These are phyloP conservation scores for Chalcis sispes DNA, from an alignment of 2,888 invertebrate genomes.

Conservation along the genomic window DNA sequence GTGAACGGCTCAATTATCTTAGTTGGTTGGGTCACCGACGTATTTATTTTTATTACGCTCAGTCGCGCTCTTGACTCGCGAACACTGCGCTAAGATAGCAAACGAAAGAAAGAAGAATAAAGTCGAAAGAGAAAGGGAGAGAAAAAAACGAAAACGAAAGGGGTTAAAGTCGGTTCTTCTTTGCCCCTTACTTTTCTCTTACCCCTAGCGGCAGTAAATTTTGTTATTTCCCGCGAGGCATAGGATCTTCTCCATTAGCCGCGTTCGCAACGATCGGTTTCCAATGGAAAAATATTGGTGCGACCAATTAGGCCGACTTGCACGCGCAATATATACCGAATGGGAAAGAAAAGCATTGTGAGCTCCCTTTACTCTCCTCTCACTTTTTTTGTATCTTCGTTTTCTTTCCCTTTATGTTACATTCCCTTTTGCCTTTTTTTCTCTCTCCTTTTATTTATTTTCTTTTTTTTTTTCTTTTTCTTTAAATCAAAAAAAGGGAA, in stretches of 20 bases:
- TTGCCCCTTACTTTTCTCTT: neutral
- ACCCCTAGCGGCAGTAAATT: constrained; percentile 39
- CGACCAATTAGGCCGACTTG: constrained; percentile 59
- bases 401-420: neutral
- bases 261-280: constrained; percentile 58
- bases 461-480: neutral
- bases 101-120: constrained; percentile 14
- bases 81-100: constrained; percentile 6
- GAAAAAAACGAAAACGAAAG: constrained; percentile 1
- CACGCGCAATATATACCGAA: neutral
- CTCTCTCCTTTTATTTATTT: neutral
- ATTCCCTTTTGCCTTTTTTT: neutral
- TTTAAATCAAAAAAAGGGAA: neutral
- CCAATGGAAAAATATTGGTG: constrained; percentile 62
- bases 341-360: constrained; percentile 9
- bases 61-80: neutral
- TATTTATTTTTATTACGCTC: constrained; percentile 34
- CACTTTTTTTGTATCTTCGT: constrained; percentile 8
- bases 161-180: neutral
- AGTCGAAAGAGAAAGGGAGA: constrained; percentile 1
- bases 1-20: constrained; percentile 21
- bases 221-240: constrained; percentile 43
- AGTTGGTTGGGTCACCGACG: neutral
- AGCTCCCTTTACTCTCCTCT: neutral
- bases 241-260: constrained; percentile 21